These are phyloP conservation scores for Melospiza melodia DNA, from an alignment of 2,113 vertebrate genomes.

Conservation along the genomic window DNA sequence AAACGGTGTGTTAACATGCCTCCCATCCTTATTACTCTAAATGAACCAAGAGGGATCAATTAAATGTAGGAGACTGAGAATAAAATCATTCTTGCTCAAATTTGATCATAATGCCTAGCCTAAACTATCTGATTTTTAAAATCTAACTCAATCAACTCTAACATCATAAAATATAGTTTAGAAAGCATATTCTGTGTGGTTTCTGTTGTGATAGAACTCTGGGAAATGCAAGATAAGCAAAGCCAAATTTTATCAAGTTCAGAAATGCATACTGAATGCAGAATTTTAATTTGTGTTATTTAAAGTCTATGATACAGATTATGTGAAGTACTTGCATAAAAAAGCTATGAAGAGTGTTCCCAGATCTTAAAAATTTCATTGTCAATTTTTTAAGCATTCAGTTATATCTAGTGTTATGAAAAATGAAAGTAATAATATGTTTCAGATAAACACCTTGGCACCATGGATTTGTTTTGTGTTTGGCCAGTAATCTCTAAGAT, in stretches of 20 bases:
- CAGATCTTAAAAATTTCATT: not conserved
- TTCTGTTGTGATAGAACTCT: not conserved
- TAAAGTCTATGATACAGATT: not conserved
- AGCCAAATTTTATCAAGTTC: not conserved
- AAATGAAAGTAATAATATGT: slow-evolving; percentile 42
- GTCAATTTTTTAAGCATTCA: slow-evolving; percentile 12
- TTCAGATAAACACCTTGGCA: slow-evolving; percentile 23
- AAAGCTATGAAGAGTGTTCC: not conserved
- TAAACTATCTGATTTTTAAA: not conserved
- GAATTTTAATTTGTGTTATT: not conserved
- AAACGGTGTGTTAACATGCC: not conserved
- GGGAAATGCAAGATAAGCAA: not conserved
- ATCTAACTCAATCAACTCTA: not conserved
- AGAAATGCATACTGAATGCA: not conserved
- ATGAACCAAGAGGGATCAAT: not conserved
- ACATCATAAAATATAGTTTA: not conserved
- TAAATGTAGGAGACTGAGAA: not conserved
- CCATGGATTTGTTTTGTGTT: slow-evolving; percentile 47
- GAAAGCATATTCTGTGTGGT: not conserved
- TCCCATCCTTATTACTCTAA: not conserved
- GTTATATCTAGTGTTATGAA: not conserved
- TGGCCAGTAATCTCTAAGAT: slow-evolving; percentile 41
- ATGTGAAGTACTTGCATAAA: not conserved
- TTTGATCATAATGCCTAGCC: not conserved
- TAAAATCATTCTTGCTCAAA: not conserved